Evolutionary conservation across 2,113 vertebrate genomes (phyloP).

Genomic region (Leptosomus discolor): DNA sequence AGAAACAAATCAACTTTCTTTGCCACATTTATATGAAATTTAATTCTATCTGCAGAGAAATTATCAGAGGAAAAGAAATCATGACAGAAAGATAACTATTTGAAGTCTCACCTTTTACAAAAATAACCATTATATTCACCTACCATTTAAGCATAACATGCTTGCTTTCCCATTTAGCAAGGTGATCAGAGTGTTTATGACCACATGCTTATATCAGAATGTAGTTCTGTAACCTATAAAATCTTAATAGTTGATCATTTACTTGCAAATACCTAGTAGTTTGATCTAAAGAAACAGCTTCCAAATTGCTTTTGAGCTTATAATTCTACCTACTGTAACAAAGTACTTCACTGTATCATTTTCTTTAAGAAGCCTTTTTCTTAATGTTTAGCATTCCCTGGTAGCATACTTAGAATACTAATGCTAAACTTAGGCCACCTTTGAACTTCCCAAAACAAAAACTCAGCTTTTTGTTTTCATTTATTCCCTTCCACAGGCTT

Average conservation of each 20-base stretch:
- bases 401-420: background rate
- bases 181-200: background rate
- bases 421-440: background rate
- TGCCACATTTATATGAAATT: background rate
- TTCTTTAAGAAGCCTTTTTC: background rate
- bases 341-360: background rate
- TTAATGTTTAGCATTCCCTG: background rate
- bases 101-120: background rate
- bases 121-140: background rate
- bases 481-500: background rate
- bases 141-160: background rate
- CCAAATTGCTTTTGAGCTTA: background rate
- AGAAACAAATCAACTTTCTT: background rate
- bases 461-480: background rate
- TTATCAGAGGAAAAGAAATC: background rate
- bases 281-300: background rate
- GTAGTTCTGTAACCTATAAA: background rate
- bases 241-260: background rate
- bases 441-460: background rate
- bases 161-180: background rate
- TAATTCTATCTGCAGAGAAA: background rate
- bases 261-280: background rate
- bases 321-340: background rate
- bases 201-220: background rate
- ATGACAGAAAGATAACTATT: background rate